phyloP scores from a whole-genome alignment of 2,888 invertebrate species.

The Leptinotarsa peninsularis region DNA sequence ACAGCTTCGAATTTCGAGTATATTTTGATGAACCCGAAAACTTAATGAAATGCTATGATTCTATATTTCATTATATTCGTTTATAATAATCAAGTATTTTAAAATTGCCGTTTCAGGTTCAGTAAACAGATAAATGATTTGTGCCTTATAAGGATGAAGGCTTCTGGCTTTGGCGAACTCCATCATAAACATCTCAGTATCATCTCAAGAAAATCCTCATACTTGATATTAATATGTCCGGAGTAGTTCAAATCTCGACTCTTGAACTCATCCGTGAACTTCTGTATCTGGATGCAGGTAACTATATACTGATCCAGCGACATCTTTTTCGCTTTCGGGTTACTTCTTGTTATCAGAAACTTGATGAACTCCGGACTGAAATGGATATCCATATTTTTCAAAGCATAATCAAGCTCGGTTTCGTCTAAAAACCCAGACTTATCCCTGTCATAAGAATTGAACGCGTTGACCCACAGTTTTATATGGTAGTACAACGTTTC shows the following conservation, averaged over 20 bases:
- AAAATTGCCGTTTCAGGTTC: too few relatives aligned
- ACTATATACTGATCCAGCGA: conserved; percentile 62
- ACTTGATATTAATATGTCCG: conserved; percentile 60
- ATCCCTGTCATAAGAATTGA: conserved; percentile 58
- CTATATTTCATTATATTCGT: too few relatives aligned
- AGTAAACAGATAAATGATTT: not conserved
- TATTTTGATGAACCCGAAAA: too few relatives aligned
- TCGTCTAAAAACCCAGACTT: conserved; percentile 58
- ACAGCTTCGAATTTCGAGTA: too few relatives aligned
- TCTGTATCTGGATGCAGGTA: conserved; percentile 64
- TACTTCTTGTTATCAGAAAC: conserved; percentile 57
- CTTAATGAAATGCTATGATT: too few relatives aligned
- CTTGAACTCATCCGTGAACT: conserved; percentile 63
- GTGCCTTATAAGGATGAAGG: not conserved
- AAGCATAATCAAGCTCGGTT: conserved; percentile 56
- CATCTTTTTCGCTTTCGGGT: conserved; percentile 57
- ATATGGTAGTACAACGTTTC: conserved; percentile 61
- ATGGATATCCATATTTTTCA: conserved; percentile 59
- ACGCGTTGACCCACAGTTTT: conserved; percentile 61
- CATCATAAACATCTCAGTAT: conserved; percentile 55
- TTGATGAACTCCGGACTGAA: conserved; percentile 58
- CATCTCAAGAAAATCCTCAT: conserved; percentile 62
- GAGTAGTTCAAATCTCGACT: conserved; percentile 58
- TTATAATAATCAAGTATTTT: too few relatives aligned
- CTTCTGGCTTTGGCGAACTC: not conserved